Percentiles rank a stretch among this genome's conserved stretches.
phyloP scores from a whole-genome alignment of 2,797 vertebrate genomes.

The Enteromius viviparus region DNA sequence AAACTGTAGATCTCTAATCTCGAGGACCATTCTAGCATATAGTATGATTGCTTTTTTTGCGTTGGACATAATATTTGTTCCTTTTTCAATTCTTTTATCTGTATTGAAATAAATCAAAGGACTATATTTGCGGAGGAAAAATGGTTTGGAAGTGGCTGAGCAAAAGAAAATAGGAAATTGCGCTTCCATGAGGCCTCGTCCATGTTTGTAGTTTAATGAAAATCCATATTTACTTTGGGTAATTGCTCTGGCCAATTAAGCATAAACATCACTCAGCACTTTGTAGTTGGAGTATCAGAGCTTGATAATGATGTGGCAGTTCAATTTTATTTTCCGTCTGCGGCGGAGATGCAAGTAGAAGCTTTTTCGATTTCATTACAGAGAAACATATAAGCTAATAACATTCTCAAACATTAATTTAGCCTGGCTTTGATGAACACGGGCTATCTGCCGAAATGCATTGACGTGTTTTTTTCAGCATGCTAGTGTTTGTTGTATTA shows the following conservation, averaged over 20 bases:
- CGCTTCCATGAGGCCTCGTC: slow-evolving; percentile 45
- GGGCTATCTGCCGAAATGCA: slow-evolving; percentile 63
- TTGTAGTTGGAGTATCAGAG: slow-evolving; percentile 69
- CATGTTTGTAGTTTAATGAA: slow-evolving; percentile 66
- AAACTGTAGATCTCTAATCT: slow-evolving; percentile 1
- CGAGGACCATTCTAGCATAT: neutral
- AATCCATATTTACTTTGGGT: slow-evolving; percentile 77
- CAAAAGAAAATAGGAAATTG: slow-evolving; percentile 56
- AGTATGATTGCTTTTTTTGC: slow-evolving; percentile 3
- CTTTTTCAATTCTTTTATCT: slow-evolving; percentile 32
- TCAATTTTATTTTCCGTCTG: slow-evolving; percentile 70
- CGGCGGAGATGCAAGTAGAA: slow-evolving; percentile 64
- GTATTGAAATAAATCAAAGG: slow-evolving; percentile 37
- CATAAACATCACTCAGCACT: slow-evolving; percentile 74
- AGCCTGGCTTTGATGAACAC: slow-evolving; percentile 73
- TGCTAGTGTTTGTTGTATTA: slow-evolving; percentile 72
- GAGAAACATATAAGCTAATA: slow-evolving; percentile 70
- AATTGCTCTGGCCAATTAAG: slow-evolving; percentile 75
- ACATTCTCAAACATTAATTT: slow-evolving; percentile 75
- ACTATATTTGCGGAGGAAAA: slow-evolving; percentile 39
- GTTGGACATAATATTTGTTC: slow-evolving; percentile 29
- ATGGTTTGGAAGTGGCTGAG: slow-evolving; percentile 46
- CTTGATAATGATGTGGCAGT: slow-evolving; percentile 66
- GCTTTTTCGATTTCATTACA: slow-evolving; percentile 71
- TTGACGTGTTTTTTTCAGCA: slow-evolving; percentile 60